Evolutionary conservation across 2,797 vertebrate species (phyloP), one percentile per base, ranked within the genome.

Genomic region (Anas acuta): DNA sequence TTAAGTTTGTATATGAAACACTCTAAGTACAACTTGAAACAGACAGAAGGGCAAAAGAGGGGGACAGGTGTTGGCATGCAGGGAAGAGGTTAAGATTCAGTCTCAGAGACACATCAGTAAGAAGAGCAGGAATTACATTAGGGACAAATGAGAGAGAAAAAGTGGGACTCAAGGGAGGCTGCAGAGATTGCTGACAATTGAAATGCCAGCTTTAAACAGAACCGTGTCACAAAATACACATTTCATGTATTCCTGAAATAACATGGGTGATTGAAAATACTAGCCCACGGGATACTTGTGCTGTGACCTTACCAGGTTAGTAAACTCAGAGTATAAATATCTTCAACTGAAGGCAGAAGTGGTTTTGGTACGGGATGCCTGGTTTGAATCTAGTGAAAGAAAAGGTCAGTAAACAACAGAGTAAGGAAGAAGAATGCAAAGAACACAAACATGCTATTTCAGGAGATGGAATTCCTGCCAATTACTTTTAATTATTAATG

Each of bases 251-350:
- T 69, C 58, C 54, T 51, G 61, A 47, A 80, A 58, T 22, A 0
- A 0, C 13, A 21, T 20, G 35, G 16, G 35, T 47, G 22, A 11
- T 49, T 28, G 77, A 58, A 84, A 78, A 61, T n/a, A 28, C 58
- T 33, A 56, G 2, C 13, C 21, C 33, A 35, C n/a, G n/a, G 39
- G n/a, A 9, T 6, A 1, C 13, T 11, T 35, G 82, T 62, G 64
- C 62, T 60, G 13, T 14, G 32, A 35, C 90, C 96, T 97, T 95
- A 98, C 98, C 96, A 95, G 80, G 88, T 93, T 56, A 95, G 71
- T 32, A 77, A 85, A 10, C 89, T 96, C 57, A 86, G 85, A 71
- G 92, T 94, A 74, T 70, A 92, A 84, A 85, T 66, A 6, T 96
- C 96, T 83, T 88, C 90, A 90, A 90, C 75, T 39, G 76, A 64